phyloP scores from a whole-genome alignment of 2,113 vertebrate genomes.

The Tautogolabrus adspersus region DNA sequence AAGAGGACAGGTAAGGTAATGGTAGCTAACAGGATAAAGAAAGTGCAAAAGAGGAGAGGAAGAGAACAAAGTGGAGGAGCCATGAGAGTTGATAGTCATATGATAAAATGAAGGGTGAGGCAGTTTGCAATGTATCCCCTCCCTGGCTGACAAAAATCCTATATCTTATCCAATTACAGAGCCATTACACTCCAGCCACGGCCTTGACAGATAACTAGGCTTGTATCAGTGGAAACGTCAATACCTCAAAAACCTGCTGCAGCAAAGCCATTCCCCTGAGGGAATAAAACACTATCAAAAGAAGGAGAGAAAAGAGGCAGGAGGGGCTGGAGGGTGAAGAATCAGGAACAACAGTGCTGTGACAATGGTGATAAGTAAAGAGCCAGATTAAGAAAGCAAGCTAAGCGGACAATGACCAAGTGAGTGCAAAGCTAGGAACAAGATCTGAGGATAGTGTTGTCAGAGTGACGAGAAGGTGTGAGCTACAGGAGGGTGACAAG shows the following conservation, averaged over 20 bases:
- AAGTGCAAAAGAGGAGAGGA: constrained; percentile 13
- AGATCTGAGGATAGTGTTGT: constrained; percentile 32
- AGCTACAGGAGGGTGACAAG: constrained; percentile 4
- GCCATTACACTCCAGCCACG: constrained; percentile 71
- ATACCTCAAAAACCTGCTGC: constrained; percentile 75
- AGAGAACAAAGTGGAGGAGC: constrained; percentile 13
- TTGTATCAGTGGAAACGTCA: constrained; percentile 76
- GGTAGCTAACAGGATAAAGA: constrained; percentile 8
- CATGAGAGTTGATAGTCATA: constrained; percentile 57
- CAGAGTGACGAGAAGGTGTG: constrained; percentile 20
- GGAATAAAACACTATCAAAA: constrained; percentile 64
- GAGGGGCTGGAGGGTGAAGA: neutral
- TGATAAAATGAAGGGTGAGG: constrained; percentile 65
- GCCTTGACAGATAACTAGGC: constrained; percentile 76
- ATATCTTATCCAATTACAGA: constrained; percentile 83
- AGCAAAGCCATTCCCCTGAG: constrained; percentile 58
- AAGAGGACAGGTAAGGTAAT: constrained; percentile 9
- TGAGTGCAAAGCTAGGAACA: constrained; percentile 35
- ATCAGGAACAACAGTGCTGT: neutral
- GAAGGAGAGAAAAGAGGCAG: neutral
- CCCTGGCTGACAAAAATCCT: constrained; percentile 64
- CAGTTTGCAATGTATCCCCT: constrained; percentile 37
- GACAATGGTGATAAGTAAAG: constrained; percentile 64
- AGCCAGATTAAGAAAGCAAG: constrained; percentile 62
- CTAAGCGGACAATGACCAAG: constrained; percentile 42